These are phyloP conservation scores for Phaonia tiefii DNA, from an alignment of 2,888 invertebrate species.

Conservation along the genomic window DNA sequence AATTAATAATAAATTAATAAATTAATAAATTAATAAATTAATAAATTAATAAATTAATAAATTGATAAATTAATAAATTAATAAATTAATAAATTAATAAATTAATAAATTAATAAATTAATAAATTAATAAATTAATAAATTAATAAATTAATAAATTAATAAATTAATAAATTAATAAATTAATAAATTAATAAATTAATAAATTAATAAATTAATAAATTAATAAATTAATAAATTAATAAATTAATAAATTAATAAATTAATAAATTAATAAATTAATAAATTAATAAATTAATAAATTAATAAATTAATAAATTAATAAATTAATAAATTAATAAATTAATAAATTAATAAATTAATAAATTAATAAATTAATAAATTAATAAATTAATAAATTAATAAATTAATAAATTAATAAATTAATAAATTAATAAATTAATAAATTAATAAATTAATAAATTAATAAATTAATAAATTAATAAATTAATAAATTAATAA, in stretches of 20 bases:
- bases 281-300: constrained; percentile 4
- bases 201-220: too few species aligned
- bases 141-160: too few species aligned
- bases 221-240: constrained; percentile 4
- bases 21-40: too few species aligned
- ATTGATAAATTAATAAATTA: too few species aligned
- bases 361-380: constrained; percentile 4
- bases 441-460: constrained; percentile 4
- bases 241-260: constrained; percentile 4
- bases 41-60: too few species aligned
- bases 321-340: constrained; percentile 4
- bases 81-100: too few species aligned
- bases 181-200: too few species aligned
- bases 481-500: constrained; percentile 4
- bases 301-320: constrained; percentile 4
- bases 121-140: too few species aligned
- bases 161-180: too few species aligned
- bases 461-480: constrained; percentile 4
- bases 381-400: constrained; percentile 4
- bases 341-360: constrained; percentile 4
- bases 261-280: constrained; percentile 4
- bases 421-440: constrained; percentile 4
- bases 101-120: constrained; percentile 4
- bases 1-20: too few species aligned
- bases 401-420: constrained; percentile 4